A percentile compares a stretch with the other conserved stretches of the same genome.
Conservation (phyloP, 2,888 invertebrate species). For the Deladenus siricidicola region DNA sequence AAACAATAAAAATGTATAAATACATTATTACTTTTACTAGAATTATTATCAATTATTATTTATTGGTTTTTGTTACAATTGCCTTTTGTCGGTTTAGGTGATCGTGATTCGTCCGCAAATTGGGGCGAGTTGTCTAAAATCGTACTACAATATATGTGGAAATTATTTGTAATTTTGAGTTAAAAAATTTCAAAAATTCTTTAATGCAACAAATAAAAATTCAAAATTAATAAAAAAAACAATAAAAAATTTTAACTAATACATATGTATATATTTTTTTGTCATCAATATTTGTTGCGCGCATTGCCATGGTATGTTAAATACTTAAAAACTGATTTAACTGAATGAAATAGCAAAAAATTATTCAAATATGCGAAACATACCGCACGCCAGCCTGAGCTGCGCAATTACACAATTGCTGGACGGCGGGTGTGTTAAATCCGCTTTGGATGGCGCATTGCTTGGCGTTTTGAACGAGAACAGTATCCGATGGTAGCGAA, state of each 20-base stretch:
- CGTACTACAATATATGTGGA: not conserved
- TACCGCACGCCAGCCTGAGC: constrained; percentile 32
- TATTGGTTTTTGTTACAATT: too few relatives aligned
- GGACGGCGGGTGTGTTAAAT: constrained; percentile 41
- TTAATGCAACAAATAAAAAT: not conserved
- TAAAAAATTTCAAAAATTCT: not conserved
- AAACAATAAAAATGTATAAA: too few relatives aligned
- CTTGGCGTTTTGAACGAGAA: constrained; percentile 45
- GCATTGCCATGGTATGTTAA: too few relatives aligned
- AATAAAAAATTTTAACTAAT: not conserved
- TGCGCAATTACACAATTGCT: constrained; percentile 42
- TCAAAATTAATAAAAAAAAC: not conserved
- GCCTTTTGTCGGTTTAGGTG: constrained; percentile 11
- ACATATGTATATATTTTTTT: too few relatives aligned
- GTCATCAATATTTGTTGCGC: too few relatives aligned
- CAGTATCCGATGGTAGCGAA: constrained; percentile 44
- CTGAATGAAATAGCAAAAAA: not conserved
- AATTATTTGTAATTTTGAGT: not conserved
- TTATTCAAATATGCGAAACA: not conserved
- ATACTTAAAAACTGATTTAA: too few relatives aligned
- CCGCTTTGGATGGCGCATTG: constrained; percentile 43
- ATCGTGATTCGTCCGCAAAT: constrained; percentile 22
- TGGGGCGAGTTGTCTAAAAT: constrained; percentile 10
- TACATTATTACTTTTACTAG: too few relatives aligned
- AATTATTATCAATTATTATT: too few relatives aligned